These are phyloP conservation scores for Ischnus inquisitorius DNA, from an alignment of 2,888 invertebrate genomes.

Conservation along the genomic window DNA sequence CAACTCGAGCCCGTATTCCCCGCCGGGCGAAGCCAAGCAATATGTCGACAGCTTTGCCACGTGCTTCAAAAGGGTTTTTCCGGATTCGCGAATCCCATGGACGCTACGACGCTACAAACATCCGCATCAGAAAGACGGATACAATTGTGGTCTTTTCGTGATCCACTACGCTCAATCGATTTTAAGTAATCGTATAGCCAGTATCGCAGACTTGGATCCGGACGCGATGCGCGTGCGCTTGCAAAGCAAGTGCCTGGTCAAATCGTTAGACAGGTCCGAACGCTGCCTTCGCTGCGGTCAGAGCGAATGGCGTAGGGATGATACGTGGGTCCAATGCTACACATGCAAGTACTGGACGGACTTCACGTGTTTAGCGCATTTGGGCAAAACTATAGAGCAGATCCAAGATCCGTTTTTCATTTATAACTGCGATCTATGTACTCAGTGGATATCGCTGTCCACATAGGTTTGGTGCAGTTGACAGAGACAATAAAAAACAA, in stretches of 20 bases:
- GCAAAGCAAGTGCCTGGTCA: neutral
- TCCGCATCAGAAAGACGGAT: slow-evolving; percentile 33
- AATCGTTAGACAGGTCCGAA: slow-evolving; percentile 10
- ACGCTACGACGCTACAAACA: neutral
- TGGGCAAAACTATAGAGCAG: neutral
- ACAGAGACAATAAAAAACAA: neutral
- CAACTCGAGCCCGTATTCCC: too few relatives aligned
- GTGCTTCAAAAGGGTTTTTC: slow-evolving; percentile 14
- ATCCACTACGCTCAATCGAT: slow-evolving; percentile 35
- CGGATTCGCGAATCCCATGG: slow-evolving; percentile 25
- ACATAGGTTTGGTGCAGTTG: neutral
- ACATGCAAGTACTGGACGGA: slow-evolving; percentile 10
- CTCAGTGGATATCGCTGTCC: neutral
- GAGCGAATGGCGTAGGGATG: neutral
- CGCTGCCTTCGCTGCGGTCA: slow-evolving; percentile 37
- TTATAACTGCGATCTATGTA: slow-evolving; percentile 28
- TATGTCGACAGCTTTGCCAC: neutral
- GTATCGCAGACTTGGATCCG: slow-evolving; percentile 10
- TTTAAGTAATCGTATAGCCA: neutral
- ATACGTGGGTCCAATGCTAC: slow-evolving; percentile 4
- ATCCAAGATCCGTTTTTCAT: slow-evolving; percentile 10
- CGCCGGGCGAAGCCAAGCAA: neutral
- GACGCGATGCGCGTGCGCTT: slow-evolving; percentile 7
- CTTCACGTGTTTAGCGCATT: neutral
- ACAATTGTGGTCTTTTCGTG: slow-evolving; percentile 49